Base-by-base conservation (phyloP, 37 sponge, comb jelly and placozoan species). In the Agelas oroides region DNA sequence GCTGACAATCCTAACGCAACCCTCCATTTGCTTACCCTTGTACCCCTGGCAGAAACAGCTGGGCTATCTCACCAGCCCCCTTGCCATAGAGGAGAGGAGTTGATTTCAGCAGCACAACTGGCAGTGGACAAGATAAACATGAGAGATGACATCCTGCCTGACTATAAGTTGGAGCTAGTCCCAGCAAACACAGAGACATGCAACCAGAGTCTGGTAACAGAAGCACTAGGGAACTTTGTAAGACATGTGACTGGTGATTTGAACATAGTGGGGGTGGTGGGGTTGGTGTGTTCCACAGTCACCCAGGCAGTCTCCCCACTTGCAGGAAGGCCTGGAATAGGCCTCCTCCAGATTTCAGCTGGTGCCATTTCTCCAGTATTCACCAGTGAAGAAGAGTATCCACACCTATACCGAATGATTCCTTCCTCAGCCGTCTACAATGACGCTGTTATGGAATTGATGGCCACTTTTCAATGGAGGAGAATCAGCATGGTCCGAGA, bases 81-180 rank as follows among this genome's bases (percentile, higher is more conserved):
- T n/a, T n/a, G n/a, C n/a, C n/a, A n/a, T n/a, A n/a, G n/a, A n/a
- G n/a, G n/a, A n/a, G n/a, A n/a, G n/a, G n/a, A n/a, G 46, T 46
- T 46, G 46, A 46, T 46, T 12, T 46, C 46, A 46, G 88, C 88
- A 20, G 88, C 82, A 23, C 57, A 58, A 21, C 32, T 88, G 27
- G 88, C 88, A 16, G 32, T 65, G n/a, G 75, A 88, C 31, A 73
- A 46, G 16, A 68, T 81, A 53, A 88, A 88, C 60, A 53, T 57
- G 11, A 54, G 27, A 15, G 21, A 33, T 40, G 30, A 70, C 2
- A 30, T 88, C 25, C 60, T 82, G 18, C 28, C 37, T 1, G 81
- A 61, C 18, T 81, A 76, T 59, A 21, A 34, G 23, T 56, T 88
- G 64, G 88, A 81, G 64, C 38, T 88, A 1, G 36, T 82, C 12